These are phyloP conservation scores for Ceratotherium simum DNA, from an alignment of 2,113 vertebrate genomes.

Conservation along the genomic window DNA sequence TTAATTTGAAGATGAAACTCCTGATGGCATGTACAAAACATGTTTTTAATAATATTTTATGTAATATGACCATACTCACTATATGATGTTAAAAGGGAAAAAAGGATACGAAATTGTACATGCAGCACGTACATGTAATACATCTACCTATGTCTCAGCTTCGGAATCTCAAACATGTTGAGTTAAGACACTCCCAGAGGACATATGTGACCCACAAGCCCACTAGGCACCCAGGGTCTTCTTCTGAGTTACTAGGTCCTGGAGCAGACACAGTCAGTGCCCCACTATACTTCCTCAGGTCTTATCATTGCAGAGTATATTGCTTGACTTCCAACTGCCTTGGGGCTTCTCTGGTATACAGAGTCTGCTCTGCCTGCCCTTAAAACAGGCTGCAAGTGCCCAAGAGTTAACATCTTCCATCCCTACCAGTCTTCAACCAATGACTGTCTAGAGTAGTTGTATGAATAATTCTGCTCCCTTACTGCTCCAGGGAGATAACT, in stretches of 20 bases:
- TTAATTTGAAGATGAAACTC: constrained; percentile 3
- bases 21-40: not conserved
- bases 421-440: not conserved
- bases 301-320: not conserved
- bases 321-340: not conserved
- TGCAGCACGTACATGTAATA: not conserved
- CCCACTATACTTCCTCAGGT: not conserved
- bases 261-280: not conserved
- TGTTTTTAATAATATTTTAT: not conserved
- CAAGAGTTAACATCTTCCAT: not conserved
- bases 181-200: not conserved
- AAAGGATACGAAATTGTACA: not conserved
- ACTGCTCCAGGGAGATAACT: not conserved
- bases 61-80: not conserved
- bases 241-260: not conserved
- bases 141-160: not conserved
- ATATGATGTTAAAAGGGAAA: not conserved
- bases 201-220: not conserved
- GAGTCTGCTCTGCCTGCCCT: not conserved
- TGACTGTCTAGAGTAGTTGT: not conserved
- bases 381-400: not conserved
- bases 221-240: not conserved
- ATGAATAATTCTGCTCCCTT: not conserved
- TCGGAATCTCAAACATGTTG: not conserved
- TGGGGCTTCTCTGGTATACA: not conserved